Percentiles rank a stretch among this genome's conserved stretches.
These are phyloP conservation scores for Malacosoma neustria DNA, from an alignment of 2,888 invertebrate genomes.

Conservation along the genomic window DNA sequence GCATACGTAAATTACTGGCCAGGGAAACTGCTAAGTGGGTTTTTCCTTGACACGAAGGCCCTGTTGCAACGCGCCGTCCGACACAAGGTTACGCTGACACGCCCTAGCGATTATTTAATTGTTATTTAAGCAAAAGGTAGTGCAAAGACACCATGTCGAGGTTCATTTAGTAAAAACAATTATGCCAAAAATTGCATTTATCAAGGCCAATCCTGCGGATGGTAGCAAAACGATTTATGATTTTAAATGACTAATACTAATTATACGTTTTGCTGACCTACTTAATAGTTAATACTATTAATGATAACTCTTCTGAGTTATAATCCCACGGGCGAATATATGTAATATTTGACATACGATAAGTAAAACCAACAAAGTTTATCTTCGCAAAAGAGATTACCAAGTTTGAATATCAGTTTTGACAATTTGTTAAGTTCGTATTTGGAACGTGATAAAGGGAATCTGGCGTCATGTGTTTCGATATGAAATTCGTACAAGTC, in stretches of 20 bases:
- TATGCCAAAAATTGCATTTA: slow-evolving; percentile 18
- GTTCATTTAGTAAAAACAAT: slow-evolving; percentile 24
- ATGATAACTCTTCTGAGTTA: too few species aligned
- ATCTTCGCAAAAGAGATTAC: slow-evolving; percentile 44
- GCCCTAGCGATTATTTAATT: slow-evolving; percentile 72
- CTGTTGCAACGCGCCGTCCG: slow-evolving; percentile 68
- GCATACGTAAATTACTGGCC: slow-evolving; percentile 51
- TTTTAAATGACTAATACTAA: too few species aligned
- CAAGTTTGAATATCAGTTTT: slow-evolving; percentile 41
- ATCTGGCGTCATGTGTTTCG: slow-evolving; percentile 15
- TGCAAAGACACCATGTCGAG: slow-evolving; percentile 32
- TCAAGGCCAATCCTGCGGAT: slow-evolving; percentile 10
- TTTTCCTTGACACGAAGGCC: slow-evolving; percentile 70
- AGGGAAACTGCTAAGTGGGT: slow-evolving; percentile 69
- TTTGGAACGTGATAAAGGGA: slow-evolving; percentile 30
- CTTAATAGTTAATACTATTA: too few species aligned
- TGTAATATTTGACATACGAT: slow-evolving; percentile 35
- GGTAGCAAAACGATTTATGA: too few species aligned
- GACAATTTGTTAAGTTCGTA: slow-evolving; percentile 30
- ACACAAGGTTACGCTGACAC: slow-evolving; percentile 68
- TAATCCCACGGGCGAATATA: slow-evolving; percentile 25
- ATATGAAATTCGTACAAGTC: slow-evolving; percentile 2
- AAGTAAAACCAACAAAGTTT: slow-evolving; percentile 37
- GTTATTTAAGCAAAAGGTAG: slow-evolving; percentile 61
- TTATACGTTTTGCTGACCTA: too few species aligned